phyloP scores from a whole-genome alignment of 2,888 invertebrate species.

The Strigamia transsilvanica region DNA sequence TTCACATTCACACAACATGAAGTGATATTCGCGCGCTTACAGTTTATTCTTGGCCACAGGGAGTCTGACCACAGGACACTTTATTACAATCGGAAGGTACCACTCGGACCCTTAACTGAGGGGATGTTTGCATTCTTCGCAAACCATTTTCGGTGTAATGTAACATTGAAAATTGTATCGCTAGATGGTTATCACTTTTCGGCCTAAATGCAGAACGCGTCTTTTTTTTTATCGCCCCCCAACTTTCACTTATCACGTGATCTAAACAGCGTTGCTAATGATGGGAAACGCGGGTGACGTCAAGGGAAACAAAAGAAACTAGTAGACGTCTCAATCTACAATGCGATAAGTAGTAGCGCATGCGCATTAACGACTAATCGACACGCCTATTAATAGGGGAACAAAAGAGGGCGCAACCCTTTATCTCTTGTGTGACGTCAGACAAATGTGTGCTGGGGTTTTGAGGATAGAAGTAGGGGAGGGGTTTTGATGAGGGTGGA shows the following conservation, averaged over 20 bases:
- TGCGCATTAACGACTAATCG: slow-evolving; percentile 48
- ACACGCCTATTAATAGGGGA: slow-evolving; percentile 45
- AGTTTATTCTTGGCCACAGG: slow-evolving; percentile 12
- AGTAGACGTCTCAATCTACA: slow-evolving; percentile 46
- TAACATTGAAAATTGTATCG: neutral
- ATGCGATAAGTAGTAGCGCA: slow-evolving; percentile 33
- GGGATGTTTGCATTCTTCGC: neutral
- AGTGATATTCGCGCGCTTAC: neutral
- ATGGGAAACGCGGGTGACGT: slow-evolving; percentile 46
- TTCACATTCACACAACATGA: neutral
- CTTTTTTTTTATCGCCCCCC: neutral
- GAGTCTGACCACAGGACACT: slow-evolving; percentile 41
- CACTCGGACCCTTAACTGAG: neutral
- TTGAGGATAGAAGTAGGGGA: neutral
- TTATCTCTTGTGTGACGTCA: slow-evolving; percentile 11
- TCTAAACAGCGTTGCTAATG: slow-evolving; percentile 46
- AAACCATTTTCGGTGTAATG: neutral
- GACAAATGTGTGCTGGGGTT: neutral
- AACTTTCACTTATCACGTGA: neutral
- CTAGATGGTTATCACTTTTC: neutral
- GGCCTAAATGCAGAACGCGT: neutral
- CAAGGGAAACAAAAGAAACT: slow-evolving; percentile 44
- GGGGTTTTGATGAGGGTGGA: slow-evolving; percentile 30
- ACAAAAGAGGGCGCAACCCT: slow-evolving; percentile 49
- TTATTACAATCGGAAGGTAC: slow-evolving; percentile 28